Conservation (phyloP, 2,888 invertebrate genomes). For the Agrochola macilenta region DNA sequence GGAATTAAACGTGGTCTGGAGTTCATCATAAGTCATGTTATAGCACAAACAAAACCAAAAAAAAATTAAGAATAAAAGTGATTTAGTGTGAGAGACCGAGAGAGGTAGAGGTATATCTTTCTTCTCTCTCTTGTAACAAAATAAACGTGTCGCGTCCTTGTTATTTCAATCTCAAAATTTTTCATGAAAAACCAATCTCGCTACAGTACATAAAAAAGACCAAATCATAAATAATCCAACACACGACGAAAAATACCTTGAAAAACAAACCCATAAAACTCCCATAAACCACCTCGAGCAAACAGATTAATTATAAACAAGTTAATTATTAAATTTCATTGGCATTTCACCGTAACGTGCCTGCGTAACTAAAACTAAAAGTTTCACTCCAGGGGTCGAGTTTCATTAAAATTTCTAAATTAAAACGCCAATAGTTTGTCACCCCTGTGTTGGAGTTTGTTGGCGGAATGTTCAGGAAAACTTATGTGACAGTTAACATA, state of each 20-base stretch:
- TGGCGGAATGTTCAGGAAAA: conserved; percentile 4
- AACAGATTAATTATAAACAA: conserved; percentile 64
- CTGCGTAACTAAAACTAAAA: conserved; percentile 63
- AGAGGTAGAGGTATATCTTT: too few relatives aligned
- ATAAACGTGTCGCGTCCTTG: too few relatives aligned
- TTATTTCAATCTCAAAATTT: too few relatives aligned
- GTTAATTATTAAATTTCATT: conserved; percentile 64
- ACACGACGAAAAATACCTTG: background rate
- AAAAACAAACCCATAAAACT: conserved; percentile 23
- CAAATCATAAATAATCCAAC: conserved; percentile 27
- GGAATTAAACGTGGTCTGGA: background rate
- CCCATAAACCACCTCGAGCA: conserved; percentile 36
- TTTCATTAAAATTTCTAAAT: conserved; percentile 76
- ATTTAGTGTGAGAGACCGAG: too few relatives aligned
- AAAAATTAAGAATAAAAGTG: too few relatives aligned
- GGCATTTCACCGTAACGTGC: conserved; percentile 54
- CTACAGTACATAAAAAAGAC: background rate
- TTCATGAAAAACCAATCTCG: too few relatives aligned
- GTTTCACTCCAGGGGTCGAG: conserved; percentile 38
- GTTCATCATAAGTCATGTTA: background rate
- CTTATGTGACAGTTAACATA: background rate
- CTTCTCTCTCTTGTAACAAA: too few relatives aligned
- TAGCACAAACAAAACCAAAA: background rate
- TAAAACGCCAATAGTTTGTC: conserved; percentile 69
- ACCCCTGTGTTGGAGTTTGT: conserved; percentile 47